These are phyloP conservation scores for Ceyx melanurus DNA, from an alignment of 2,113 vertebrate genomes.

Conservation along the genomic window DNA sequence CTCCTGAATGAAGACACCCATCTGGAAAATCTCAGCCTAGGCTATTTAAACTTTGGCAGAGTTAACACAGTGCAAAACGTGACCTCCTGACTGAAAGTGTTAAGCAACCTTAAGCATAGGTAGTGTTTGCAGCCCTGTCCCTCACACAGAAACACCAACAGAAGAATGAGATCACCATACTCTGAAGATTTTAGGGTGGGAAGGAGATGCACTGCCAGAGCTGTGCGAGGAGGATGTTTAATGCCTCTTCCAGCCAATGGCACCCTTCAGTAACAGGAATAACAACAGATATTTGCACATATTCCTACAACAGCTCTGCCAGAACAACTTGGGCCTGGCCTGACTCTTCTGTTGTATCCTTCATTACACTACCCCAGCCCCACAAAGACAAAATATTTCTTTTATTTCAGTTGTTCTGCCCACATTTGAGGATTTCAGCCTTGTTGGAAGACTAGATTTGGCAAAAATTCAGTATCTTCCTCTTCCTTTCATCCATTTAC, in stretches of 20 bases:
- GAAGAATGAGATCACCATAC: not conserved
- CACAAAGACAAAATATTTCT: not conserved
- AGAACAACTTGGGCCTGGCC: not conserved
- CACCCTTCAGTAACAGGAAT: not conserved
- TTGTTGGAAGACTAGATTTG: not conserved
- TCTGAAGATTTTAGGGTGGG: not conserved
- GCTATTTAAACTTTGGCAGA: conserved; percentile 32
- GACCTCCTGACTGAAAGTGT: not conserved
- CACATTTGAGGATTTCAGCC: not conserved
- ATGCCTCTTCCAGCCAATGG: not conserved
- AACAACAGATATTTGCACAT: not conserved
- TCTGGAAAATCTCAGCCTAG: conserved; percentile 57
- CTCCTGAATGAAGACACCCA: not conserved
- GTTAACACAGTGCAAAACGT: not conserved
- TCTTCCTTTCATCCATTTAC: not conserved
- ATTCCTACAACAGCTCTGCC: conserved; percentile 13
- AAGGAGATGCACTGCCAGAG: not conserved
- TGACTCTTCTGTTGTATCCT: not conserved
- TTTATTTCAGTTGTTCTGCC: not conserved
- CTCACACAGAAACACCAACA: not conserved
- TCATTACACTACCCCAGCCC: not conserved
- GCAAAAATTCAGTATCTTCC: not conserved
- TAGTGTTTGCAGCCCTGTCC: not conserved
- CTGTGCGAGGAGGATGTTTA: not conserved
- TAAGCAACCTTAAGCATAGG: conserved; percentile 41